A percentile compares a stretch with the other conserved stretches of the same genome.
Conservation (phyloP, 2,113 vertebrate species). For the Mesembrinibis cayennensis region DNA sequence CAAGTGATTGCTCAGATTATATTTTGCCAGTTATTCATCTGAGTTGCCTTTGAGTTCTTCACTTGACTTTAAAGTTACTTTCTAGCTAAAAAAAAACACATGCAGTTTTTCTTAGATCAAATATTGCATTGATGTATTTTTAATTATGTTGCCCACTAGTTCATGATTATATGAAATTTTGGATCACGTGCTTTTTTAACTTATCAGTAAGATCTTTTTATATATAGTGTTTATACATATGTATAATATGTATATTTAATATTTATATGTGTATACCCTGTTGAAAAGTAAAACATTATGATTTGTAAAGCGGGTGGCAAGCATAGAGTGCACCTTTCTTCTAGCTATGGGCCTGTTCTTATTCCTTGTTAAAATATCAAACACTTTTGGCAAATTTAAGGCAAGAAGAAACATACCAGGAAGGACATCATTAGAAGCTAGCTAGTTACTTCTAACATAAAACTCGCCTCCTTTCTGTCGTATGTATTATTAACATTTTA, state of each 20-base stretch:
- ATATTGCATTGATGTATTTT: not conserved
- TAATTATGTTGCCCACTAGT: not conserved
- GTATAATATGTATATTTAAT: not conserved
- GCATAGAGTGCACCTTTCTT: not conserved
- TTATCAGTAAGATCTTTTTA: not conserved
- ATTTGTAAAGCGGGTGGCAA: not conserved
- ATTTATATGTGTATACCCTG: not conserved
- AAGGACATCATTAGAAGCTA: not conserved
- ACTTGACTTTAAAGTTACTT: not conserved
- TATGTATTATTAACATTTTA: not conserved
- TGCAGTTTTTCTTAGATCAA: not conserved
- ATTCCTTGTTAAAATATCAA: not conserved
- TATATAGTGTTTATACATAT: not conserved
- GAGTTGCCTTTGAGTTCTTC: not conserved
- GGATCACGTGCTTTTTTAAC: not conserved
- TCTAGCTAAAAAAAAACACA: not conserved
- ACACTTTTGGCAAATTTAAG: not conserved
- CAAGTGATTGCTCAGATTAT: not conserved
- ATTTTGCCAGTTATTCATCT: not conserved
- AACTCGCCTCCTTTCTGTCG: not conserved
- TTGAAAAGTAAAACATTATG: not conserved
- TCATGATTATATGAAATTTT: not conserved
- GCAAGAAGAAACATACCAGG: not conserved
- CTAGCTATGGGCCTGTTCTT: not conserved
- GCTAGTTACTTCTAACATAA: not conserved